Evolutionary conservation across 2,797 vertebrate genomes (phyloP), one percentile per base, ranked within the genome.

Genomic region (Karalla daura): DNA sequence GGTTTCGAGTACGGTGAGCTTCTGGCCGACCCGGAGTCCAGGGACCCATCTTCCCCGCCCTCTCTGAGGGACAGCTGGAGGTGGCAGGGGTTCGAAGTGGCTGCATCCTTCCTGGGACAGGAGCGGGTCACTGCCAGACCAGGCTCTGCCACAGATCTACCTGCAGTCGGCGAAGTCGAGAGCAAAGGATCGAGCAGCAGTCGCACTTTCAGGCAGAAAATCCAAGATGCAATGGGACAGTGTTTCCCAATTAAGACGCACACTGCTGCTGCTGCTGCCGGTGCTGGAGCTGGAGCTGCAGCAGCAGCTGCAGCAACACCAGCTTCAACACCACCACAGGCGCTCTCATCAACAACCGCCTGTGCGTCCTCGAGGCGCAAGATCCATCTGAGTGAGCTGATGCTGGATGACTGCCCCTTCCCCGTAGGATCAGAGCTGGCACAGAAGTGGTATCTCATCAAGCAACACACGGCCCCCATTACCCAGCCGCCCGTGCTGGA

Each of bases 381-480:
- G 86, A 95, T 96, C 83, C 95, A 95, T 78, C 88, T 96, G 17
- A 94, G 93, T 49, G 95, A 96, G 78, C 78, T 96, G 77, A 95
- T 96, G 95, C 76, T 96, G 85, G 95, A 96, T 23, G 90, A 93
- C 64, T 96, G 95, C 74, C 95, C 95, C 5, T 96, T 96, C 56
- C 94, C 94, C 0, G 88, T 91, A 0, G 95, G 92, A 46, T 94
- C 95, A 0, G 95, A 95, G 63, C 80, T 96, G 66, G 95, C 95
- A 24, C 94, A 94, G 76, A 96, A 95, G 55, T 96, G 95, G 95
- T 88, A 95, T 87, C 91, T 96, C 51, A 95, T 96, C 70, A 96
- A 96, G 76, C 95, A 95, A 74, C 95, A 95, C 91, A 96, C 95
- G 0, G 95, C 93, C 14, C 94, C 94, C 8, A 92, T 95, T 28